Base-by-base conservation (phyloP, 2,888 invertebrate genomes). In the Polyommatus iphigenia region DNA sequence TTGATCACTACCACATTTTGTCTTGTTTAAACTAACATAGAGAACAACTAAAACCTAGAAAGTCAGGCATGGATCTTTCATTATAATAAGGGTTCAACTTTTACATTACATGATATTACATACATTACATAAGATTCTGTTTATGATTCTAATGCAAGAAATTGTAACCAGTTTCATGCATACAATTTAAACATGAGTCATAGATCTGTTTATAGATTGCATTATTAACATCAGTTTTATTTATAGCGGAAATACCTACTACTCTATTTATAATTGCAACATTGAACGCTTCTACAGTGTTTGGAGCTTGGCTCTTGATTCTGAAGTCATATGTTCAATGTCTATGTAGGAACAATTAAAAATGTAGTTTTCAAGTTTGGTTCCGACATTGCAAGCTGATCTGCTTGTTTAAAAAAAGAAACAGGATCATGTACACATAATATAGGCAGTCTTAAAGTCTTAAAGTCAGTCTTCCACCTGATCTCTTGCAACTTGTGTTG, bases 211-310 rank as follows among this genome's bases (percentile, higher is more conserved):
- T 32, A 32, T 67, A 67, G 67, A 29, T 29, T 73, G 73, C 46
- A 73, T 73, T 73, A 41, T 46, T 20, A 20, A 73, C 46, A 46
- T 73, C 73, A 73, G 20, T 10, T 73, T 46, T 73, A 73, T 46
- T 46, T 73, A 73, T 73, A 41, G 73, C 29, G 13, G 20, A 62
- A 62, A 67, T 67, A 67, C 50, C 1, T 18, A 54, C 67, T 67
- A 18, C 29, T 67, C 20, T 20, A 20, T 59, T 59, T 62, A 62
- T 62, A 59, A 10, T 20, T n/a, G 7, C 8, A 57, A 57, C 2
- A 62, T 62, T 50, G 15, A 50, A 15, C 0, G 0, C 18, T 54
- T 54, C 18, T 18, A 54, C 50, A 54, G 18, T 10, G 5, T 54
- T 54, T 54, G 4, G 15, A 54, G 50, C 15, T 50, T 50, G 50